Base-by-base conservation (phyloP, 2,113 vertebrate species). In the Suncus etruscus region DNA sequence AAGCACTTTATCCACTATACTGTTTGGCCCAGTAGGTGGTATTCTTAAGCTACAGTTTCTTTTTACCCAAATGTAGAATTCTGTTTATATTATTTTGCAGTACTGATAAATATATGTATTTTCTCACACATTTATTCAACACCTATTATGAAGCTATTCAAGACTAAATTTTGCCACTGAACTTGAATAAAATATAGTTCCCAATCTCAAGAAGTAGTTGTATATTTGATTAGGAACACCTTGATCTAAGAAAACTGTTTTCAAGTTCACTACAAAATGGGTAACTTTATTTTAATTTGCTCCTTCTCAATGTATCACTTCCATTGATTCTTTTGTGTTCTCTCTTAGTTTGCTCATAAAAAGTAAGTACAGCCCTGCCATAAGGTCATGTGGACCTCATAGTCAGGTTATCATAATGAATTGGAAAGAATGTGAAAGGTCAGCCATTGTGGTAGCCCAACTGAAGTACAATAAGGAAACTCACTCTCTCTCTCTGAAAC, bases 21-120 rank as follows among this genome's bases (percentile, higher is more conserved):
- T 61, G 58, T 61, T 20, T 61, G 58, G 22, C 58, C 58, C 22
- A 98, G 99, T 99, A 97, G 0, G 95, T 92, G 76, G 74, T 39
- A 18, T 20, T 61, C 32, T 48, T 48, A 48, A n/a, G 50, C 29
- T 15, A 39, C 25, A 27, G 2, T 85, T 31, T 83, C 29, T 48
- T 78, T 45, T 8, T 25, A 51, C 24, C 69, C 75, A 31, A 7
- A 27, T 47, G 12, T 70, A 3, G 83, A 83, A 20, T 68, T 88
- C 47, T 39, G 3, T n/a, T 69, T 15, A 31, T 63, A 68, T 10
- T 63, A 54, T 89, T 89, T 82, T 61, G 1, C 2, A 22, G 0
- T 84, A 15, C 73, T 88, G 24, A 48, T 65, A 61, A 83, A 54
- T 87, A 27, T 6, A 2, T 75, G 48, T 72, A 78, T 80, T 45